phyloP scores from a whole-genome alignment of 2,797 vertebrate species.

The Melanotaenia parkinsoni region DNA sequence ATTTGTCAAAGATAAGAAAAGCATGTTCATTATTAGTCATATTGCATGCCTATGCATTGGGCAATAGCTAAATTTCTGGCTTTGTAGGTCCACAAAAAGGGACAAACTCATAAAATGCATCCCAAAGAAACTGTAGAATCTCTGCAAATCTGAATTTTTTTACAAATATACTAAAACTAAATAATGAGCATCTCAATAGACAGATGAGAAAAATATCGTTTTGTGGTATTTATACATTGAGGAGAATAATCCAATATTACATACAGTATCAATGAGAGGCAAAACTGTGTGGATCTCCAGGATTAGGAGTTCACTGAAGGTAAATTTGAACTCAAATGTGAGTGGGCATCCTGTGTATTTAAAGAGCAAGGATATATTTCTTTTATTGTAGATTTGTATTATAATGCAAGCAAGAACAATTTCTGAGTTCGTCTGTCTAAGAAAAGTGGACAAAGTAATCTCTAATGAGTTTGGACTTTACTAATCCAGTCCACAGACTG shows the following conservation, averaged over 20 bases:
- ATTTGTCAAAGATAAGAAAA: neutral
- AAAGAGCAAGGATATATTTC: neutral
- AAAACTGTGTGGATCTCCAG: neutral
- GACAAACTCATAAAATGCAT: neutral
- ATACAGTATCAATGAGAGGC: neutral
- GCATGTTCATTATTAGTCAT: neutral
- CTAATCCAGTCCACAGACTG: neutral
- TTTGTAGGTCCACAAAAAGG: neutral
- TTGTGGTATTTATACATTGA: neutral
- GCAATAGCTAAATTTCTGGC: neutral
- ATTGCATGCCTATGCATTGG: neutral
- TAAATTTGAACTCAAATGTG: neutral
- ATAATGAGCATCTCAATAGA: neutral
- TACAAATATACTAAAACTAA: no score
- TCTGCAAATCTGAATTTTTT: no score
- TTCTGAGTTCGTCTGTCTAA: neutral
- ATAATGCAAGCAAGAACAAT: neutral
- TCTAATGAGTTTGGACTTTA: neutral
- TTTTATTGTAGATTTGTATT: neutral
- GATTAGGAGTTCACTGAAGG: neutral
- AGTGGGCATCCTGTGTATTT: neutral
- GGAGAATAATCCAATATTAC: neutral
- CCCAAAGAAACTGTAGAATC: neutral
- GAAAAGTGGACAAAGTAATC: neutral
- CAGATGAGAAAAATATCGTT: neutral